Evolutionary conservation across 1,140 invertebrate species (phyloP), one percentile per base, ranked within the genome.

Genomic region (Drosophila funebris): DNA sequence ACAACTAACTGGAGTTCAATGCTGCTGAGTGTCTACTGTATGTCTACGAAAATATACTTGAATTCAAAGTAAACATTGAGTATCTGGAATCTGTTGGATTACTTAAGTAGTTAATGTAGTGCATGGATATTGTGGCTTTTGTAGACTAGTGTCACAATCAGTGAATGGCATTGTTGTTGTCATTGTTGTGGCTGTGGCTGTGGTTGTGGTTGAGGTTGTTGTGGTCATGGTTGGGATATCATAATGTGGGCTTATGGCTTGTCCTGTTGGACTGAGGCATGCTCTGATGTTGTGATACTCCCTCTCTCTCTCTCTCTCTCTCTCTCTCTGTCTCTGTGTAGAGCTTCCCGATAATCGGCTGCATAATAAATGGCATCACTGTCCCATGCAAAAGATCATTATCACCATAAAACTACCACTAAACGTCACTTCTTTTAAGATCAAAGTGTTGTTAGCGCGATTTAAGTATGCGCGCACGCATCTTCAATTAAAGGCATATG

Each of bases 391-490:
- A 73, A 75, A 88, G 88, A 90, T 90, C 83, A 81, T 90, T 90
- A 90, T 90, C 89, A 81, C 73, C 78, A 74, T 77, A 82, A 77
- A 90, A 90, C 84, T 85, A 88, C 88, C 83, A 89, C 83, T 90
- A 90, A 89, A 89, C 83, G 89, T 90, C 89, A 90, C 88, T 90
- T 90, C 81, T 89, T 79, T 89, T 89, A 90, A 90, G 88, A 90
- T 90, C 89, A 90, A 90, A 90, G 88, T 89, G 88, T 72, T 90
- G 89, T 90, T 85, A 73, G 80, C 89, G 89, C 80, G 72, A 77
- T 76, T 84, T 79, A 78, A 78, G 77, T 71, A 84, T 89, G 83
- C 74, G 80, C 83, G 88, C 83, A 88, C 83, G 88, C 85, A 90
- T 88, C 84, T 90, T 90, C 80, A 90, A 89, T 90, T 90, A 90